Percentiles rank a stretch among this genome's conserved stretches.
Evolutionary conservation across 2,113 vertebrate species (phyloP).

Genomic region (Campylomormyrus numenius): DNA sequence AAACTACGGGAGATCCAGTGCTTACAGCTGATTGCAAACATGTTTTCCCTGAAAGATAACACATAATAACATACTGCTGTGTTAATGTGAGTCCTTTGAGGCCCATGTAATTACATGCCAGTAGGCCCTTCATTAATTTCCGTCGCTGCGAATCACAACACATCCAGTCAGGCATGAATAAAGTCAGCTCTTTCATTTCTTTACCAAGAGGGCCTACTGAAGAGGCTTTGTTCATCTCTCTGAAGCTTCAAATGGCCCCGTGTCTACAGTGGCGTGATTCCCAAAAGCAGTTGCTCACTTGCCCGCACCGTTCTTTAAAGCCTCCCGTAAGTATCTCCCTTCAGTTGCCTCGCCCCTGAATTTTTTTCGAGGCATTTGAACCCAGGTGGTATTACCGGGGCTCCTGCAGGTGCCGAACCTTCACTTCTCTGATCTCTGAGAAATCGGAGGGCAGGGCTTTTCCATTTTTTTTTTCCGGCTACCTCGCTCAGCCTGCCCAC

Average conservation of each 20-base stretch:
- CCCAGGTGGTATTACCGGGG: background rate
- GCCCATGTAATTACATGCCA: background rate
- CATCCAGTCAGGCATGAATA: background rate
- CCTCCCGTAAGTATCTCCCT: background rate
- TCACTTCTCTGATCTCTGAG: background rate
- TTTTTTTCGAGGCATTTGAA: background rate
- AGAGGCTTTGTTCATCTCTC: background rate
- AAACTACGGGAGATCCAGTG: background rate
- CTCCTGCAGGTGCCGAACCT: background rate
- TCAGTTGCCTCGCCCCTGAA: background rate
- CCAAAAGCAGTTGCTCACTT: conserved; percentile 6
- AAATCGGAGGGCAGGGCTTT: background rate
- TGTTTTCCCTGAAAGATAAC: conserved; percentile 9
- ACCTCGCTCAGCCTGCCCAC: background rate
- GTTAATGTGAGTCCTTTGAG: background rate
- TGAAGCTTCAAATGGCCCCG: background rate
- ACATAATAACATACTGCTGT: background rate
- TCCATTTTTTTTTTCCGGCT: background rate
- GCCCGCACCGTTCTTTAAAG: background rate
- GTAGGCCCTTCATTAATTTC: background rate
- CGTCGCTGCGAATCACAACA: background rate
- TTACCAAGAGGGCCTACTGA: background rate
- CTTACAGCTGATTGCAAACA: background rate
- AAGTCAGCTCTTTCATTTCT: conserved; percentile 7
- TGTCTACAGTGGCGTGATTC: background rate